Base-by-base conservation (phyloP, 2,113 vertebrate species). In the Acanthochromis polyacanthus region DNA sequence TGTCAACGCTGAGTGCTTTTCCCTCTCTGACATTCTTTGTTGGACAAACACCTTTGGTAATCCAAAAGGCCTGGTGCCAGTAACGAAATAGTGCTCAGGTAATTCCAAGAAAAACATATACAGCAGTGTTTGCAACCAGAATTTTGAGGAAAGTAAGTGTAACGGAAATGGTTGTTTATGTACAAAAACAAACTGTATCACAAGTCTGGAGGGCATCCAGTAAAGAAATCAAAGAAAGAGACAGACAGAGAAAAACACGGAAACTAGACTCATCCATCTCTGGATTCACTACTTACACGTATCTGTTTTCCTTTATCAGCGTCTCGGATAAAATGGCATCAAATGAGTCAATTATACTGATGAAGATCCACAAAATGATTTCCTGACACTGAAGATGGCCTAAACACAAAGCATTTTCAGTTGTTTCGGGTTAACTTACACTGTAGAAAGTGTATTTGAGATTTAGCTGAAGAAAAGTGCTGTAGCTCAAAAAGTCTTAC, bases 41-140 rank as follows among this genome's bases (percentile, higher is more conserved):
- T 78, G 79, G 78, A 81, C 83, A 80, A 83, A 80, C 83, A 67
- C 53, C 57, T 74, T 40, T 19, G 58, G 57, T 43, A 61, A 81
- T 84, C 78, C 71, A 57, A 61, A 38, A 46, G 76, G 55, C 62
- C 59, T 64, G 16, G 58, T 67, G 75, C 62, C 85, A 82, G 70
- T n/a, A 64, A 72, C n/a, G 38, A 63, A 50, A 79, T 20, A 20
- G 17, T 52, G 48, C 50, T 71, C 75, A 84, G 40, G 76, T 86
- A 64, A 83, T 84, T 82, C 67, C 82, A 84, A 86, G 59, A 4
- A 70, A 85, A 83, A 85, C 80, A 83, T 40, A 14, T 19, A 64
- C 52, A 12, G 23, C 38, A 23, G 53, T 68, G 70, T 76, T 53
- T 20, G 30, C 66, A 48, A 53, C 3, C 66, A 71, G 71, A 55